These are phyloP conservation scores for Neuroterus valhalla DNA, from an alignment of 1,140 invertebrate genomes.

Conservation along the genomic window DNA sequence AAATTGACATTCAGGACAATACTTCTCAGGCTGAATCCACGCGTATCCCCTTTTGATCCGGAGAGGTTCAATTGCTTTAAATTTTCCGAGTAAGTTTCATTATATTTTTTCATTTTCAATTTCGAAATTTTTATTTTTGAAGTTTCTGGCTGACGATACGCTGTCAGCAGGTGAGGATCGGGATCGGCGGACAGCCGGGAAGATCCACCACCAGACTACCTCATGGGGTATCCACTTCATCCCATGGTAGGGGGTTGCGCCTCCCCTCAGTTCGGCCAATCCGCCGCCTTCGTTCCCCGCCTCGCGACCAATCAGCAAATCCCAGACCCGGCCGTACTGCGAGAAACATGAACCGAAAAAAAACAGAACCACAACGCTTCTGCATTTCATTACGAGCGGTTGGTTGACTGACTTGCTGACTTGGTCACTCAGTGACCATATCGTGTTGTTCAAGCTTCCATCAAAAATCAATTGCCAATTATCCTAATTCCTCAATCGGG, in stretches of 20 bases:
- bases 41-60: too few relatives aligned
- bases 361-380: conserved; percentile 39
- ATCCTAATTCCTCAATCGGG: not conserved
- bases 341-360: conserved; percentile 43
- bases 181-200: conserved; percentile 16
- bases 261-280: conserved; percentile 66
- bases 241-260: conserved; percentile 58
- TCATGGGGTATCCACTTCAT: conserved; percentile 9
- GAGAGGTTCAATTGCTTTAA: too few relatives aligned
- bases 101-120: too few relatives aligned
- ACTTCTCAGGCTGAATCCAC: too few relatives aligned
- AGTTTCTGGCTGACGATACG: not conserved
- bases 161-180: conserved; percentile 12
- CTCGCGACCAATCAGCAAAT: conserved; percentile 59
- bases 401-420: conserved; percentile 57
- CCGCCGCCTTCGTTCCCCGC: conserved; percentile 40
- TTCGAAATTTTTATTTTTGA: too few relatives aligned
- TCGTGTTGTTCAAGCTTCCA: not conserved
- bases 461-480: not conserved
- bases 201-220: conserved; percentile 14
- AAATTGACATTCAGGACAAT: too few relatives aligned
- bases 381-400: conserved; percentile 31
- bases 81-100: too few relatives aligned
- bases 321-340: conserved; percentile 47
- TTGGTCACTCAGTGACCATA: conserved; percentile 63